A percentile compares a stretch with the other conserved stretches of the same genome.
Evolutionary conservation across 2,113 vertebrate genomes (phyloP).

Genomic region (Microtus richardsoni): DNA sequence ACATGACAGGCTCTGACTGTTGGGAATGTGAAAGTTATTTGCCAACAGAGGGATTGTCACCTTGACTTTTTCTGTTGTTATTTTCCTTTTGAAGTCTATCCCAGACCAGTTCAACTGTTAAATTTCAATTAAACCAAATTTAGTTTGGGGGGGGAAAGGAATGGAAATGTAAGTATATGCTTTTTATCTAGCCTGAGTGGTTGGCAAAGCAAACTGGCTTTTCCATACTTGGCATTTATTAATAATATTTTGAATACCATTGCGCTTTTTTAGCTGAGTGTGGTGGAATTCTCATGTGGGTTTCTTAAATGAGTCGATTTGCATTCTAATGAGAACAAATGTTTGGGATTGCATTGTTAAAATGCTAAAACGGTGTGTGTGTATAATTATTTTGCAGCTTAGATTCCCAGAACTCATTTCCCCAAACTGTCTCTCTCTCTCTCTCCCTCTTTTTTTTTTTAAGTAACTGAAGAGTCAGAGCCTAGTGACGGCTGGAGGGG

Average conservation of each 20-base stretch:
- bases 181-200: conserved; percentile 85
- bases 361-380: conserved; percentile 91
- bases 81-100: conserved; percentile 78
- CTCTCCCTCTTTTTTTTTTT: too few species aligned
- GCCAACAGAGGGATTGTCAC: conserved; percentile 83
- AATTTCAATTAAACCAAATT: conserved; percentile 91
- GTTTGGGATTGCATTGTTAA: conserved; percentile 97
- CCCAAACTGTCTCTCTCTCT: conserved; percentile 86
- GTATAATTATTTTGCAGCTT: conserved; percentile 94
- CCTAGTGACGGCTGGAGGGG: conserved; percentile 89
- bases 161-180: conserved; percentile 83
- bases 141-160: conserved; percentile 67
- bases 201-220: conserved; percentile 86
- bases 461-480: conserved; percentile 88
- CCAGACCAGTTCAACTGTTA: conserved; percentile 86
- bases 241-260: conserved; percentile 92
- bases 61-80: conserved; percentile 74
- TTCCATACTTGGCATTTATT: conserved; percentile 89
- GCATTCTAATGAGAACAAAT: conserved; percentile 95
- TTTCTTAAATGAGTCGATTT: conserved; percentile 94
- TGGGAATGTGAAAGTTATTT: conserved; percentile 48
- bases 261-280: conserved; percentile 89
- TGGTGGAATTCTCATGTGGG: conserved; percentile 92
- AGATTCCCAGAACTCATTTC: conserved; percentile 91
- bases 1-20: conserved; percentile 79